Percentiles rank a stretch among this genome's conserved stretches.
phyloP scores from a whole-genome alignment of 2,888 invertebrate genomes.

The Dryomyza anilis region DNA sequence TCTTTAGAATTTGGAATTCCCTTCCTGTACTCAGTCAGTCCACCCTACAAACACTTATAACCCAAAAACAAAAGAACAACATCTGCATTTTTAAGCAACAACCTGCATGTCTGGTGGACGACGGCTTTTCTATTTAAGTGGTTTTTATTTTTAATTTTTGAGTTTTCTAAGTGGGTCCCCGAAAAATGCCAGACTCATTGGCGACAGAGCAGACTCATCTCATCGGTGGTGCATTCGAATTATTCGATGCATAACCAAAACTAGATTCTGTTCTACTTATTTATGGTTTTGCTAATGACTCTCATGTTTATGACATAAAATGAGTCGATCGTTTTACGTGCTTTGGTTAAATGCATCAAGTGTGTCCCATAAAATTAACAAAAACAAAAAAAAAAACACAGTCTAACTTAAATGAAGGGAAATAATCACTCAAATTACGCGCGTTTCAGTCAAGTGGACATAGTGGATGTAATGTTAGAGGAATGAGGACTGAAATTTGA shows the following conservation, averaged over 20 bases:
- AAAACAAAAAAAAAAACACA: too few relatives aligned
- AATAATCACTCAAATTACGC: conserved; percentile 12
- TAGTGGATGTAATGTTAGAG: not conserved
- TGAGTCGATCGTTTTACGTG: too few relatives aligned
- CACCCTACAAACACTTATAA: not conserved
- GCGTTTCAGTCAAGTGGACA: conserved; percentile 8
- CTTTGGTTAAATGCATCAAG: not conserved
- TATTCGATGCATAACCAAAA: too few relatives aligned
- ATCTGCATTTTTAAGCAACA: not conserved
- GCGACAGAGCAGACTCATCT: not conserved
- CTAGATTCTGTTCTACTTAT: too few relatives aligned
- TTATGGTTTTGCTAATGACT: conserved; percentile 25
- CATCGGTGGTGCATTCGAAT: not conserved
- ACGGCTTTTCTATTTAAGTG: not conserved
- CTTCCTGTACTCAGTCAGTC: not conserved
- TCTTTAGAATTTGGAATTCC: conserved; percentile 23
- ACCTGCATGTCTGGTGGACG: not conserved
- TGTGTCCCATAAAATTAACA: not conserved
- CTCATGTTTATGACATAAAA: conserved; percentile 12
- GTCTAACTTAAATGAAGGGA: not conserved
- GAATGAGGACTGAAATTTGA: not conserved
- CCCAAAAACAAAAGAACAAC: not conserved
- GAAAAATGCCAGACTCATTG: conserved; percentile 3
- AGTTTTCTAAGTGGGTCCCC: not conserved
- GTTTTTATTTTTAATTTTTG: not conserved